Base-by-base conservation (phyloP, 2,888 invertebrate species). In the Petrolisthes cinctipes region DNA sequence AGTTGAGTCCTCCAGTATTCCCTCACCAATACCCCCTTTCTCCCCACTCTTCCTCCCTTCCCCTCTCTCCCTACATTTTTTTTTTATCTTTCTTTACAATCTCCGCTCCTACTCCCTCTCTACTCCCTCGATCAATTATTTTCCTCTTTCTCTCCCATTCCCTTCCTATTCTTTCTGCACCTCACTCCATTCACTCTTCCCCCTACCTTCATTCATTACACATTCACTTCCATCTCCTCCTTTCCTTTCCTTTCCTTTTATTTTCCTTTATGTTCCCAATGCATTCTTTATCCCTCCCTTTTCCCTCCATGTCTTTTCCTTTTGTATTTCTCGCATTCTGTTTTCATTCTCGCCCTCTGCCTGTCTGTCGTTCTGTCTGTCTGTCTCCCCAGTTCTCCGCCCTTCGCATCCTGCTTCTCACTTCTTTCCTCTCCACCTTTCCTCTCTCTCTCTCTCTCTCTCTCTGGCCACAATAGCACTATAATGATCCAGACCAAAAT, bases 391-490 rank as follows among this genome's bases (percentile, higher is more conserved):
- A 23, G 53, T 20, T 56, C 57, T n/a, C 68, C 57, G 20, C 2
- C 53, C n/a, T 14, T 14, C n/a, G 14, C 17, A 56, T 20, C 53
- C 20, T 17, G 66, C 0, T 5, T 37, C 82, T 82, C 82, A 11
- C 82, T 68, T n/a, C n/a, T n/a, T n/a, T n/a, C n/a, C n/a, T n/a
- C n/a, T n/a, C n/a, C n/a, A n/a, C n/a, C n/a, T n/a, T n/a, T n/a
- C n/a, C 82, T 82, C 82, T 68, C 68, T 51, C 66, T 82, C 82
- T 82, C 82, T 82, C 82, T 66, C 82, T 82, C 82, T 82, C 66
- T 82, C 82, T 82, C 82, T 20, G 7, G 51, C 11, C 54, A 14
- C 75, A 20, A 54, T 20, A 54, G 17, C 53, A 61, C 14, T 57
- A 20, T n/a, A 37, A 23, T 20, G 51, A 54, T n/a, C 20, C 78